Percentiles rank a stretch among this genome's conserved stretches.
Evolutionary conservation across 2,113 vertebrate genomes (phyloP).

Genomic region (Suricata suricatta): DNA sequence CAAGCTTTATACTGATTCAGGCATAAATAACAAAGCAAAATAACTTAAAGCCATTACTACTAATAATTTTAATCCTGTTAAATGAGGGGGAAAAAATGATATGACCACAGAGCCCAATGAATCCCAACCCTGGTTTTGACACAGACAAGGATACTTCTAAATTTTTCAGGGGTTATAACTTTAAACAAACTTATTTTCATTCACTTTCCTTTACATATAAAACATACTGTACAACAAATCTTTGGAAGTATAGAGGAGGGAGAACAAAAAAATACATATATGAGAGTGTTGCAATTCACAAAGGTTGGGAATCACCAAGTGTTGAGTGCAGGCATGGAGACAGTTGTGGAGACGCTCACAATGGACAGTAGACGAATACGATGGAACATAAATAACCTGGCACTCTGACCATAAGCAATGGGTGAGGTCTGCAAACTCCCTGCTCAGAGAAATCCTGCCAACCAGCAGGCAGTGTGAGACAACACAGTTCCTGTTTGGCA

Average conservation of each 20-base stretch:
- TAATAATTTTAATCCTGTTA: slow-evolving; percentile 25
- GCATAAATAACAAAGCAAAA: slow-evolving; percentile 2
- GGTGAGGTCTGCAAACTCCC: background rate
- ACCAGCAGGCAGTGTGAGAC: background rate
- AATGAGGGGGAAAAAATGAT: background rate
- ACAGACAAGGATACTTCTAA: background rate
- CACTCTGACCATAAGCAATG: background rate
- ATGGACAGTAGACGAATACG: background rate
- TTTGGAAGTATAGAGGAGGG: background rate
- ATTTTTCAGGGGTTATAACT: slow-evolving; percentile 23
- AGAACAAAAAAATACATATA: background rate
- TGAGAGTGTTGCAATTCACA: background rate
- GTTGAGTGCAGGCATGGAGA: background rate
- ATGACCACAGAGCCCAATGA: slow-evolving; percentile 39
- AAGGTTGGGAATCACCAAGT: slow-evolving; percentile 68
- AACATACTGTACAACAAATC: background rate
- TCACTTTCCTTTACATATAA: slow-evolving; percentile 19
- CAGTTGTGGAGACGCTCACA: background rate
- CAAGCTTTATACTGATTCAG: slow-evolving; percentile 35
- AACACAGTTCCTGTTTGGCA: background rate
- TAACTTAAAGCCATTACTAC: background rate
- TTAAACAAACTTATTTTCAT: slow-evolving; percentile 9
- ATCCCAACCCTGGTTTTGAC: slow-evolving; percentile 61
- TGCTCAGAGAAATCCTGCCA: background rate
- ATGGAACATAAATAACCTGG: background rate